phyloP scores from a whole-genome alignment of 2,888 invertebrate genomes.

The Brachyptera risi region DNA sequence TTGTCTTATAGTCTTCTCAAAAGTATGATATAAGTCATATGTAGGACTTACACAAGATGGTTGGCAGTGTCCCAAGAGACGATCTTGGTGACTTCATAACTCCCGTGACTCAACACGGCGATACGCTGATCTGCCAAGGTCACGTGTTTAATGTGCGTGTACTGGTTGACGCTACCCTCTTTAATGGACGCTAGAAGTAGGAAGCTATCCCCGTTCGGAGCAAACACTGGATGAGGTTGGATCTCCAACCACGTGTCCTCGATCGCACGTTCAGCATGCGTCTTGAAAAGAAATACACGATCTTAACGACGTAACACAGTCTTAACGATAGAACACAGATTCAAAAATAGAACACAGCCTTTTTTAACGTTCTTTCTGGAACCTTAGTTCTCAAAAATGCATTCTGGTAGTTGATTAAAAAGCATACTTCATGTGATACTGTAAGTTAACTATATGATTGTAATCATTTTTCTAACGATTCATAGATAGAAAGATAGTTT shows the following conservation, averaged over 20 bases:
- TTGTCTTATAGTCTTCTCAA: no score
- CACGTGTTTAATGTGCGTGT: constrained; percentile 84
- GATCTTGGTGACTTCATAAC: constrained; percentile 74
- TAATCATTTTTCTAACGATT: no score
- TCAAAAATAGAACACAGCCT: no score
- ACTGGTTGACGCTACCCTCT: constrained; percentile 78
- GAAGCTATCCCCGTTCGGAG: constrained; percentile 79
- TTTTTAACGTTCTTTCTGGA: no score
- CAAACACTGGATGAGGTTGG: constrained; percentile 78
- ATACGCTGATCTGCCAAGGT: constrained; percentile 71
- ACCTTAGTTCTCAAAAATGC: no score
- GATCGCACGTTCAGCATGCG: constrained; percentile 76
- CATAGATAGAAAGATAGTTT: no score
- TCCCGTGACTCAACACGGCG: constrained; percentile 80
- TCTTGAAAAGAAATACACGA: constrained; percentile 56
- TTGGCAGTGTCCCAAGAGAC: constrained; percentile 80
- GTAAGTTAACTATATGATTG: no score
- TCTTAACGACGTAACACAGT: no score
- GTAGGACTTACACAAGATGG: constrained; percentile 73
- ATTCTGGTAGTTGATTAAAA: no score
- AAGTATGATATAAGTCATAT: no score
- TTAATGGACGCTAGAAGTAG: constrained; percentile 76
- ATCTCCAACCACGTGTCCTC: constrained; percentile 84
- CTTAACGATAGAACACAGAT: no score
- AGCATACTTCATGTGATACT: no score